Evolutionary conservation across 23 tunicate genomes (phyloP).

Genomic region (Clavelina lepadiformis): DNA sequence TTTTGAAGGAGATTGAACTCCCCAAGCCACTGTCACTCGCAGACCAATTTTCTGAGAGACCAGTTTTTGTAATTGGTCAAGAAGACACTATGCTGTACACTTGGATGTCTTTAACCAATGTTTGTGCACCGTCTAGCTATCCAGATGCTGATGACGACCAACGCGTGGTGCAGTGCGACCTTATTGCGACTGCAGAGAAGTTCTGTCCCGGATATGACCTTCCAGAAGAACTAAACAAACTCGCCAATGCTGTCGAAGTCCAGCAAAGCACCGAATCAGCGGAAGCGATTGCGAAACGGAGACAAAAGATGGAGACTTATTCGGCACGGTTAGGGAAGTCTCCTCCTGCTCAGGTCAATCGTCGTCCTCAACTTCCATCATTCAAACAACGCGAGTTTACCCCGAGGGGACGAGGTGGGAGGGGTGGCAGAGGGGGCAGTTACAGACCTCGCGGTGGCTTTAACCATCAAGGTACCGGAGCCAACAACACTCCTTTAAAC

Average conservation of each 20-base stretch:
- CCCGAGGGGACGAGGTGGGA: constrained; percentile 51
- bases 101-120: constrained; percentile 35
- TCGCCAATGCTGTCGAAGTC: constrained; percentile 57
- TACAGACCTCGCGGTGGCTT: constrained; percentile 29
- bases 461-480: constrained; percentile 4
- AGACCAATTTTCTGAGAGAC: constrained; percentile 49
- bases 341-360: constrained; percentile 19
- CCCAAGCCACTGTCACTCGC: constrained; percentile 31
- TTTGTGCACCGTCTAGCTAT: neutral
- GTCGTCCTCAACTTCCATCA: constrained; percentile 30
- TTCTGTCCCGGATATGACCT: constrained; percentile 71
- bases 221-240: constrained; percentile 48
- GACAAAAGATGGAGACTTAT: constrained; percentile 55
- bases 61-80: constrained; percentile 33
- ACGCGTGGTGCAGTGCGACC: constrained; percentile 47
- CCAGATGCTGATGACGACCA: constrained; percentile 4
- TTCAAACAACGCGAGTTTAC: constrained; percentile 55
- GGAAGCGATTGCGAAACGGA: constrained; percentile 39
- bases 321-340: constrained; percentile 59
- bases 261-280: constrained; percentile 48
- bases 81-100: constrained; percentile 28
- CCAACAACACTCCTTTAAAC: constrained; percentile 4
- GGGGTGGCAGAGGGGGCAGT: constrained; percentile 19
- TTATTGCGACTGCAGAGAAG: constrained; percentile 61
- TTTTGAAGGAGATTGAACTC: constrained; percentile 1